A percentile compares a stretch with the other conserved stretches of the same genome.
phyloP scores from a whole-genome alignment of 2,888 invertebrate species.

The Carpatolechia fugitivella region DNA sequence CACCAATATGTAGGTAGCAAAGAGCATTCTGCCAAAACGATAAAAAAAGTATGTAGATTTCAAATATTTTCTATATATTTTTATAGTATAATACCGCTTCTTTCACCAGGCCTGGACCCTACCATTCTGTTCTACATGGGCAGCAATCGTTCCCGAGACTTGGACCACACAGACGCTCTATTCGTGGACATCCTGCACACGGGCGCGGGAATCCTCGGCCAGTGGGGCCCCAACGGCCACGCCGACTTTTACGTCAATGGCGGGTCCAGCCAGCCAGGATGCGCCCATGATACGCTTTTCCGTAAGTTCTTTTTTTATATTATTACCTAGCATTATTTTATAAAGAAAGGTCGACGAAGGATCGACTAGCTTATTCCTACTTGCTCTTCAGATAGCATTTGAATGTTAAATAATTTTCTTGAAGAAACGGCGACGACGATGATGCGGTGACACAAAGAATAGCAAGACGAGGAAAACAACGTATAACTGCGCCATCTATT shows the following conservation, averaged over 20 bases:
- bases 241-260: constrained; percentile 95
- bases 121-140: constrained; percentile 93
- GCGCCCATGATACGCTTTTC: constrained; percentile 88
- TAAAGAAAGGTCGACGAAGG: no score
- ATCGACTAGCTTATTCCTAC: no score
- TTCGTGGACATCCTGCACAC: constrained; percentile 92
- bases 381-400: no score
- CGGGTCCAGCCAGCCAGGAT: constrained; percentile 92
- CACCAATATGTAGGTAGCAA: no score
- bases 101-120: constrained; percentile 84
- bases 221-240: constrained; percentile 93
- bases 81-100: not conserved
- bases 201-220: constrained; percentile 92
- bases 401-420: no score
- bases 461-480: no score
- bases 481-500: not conserved
- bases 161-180: constrained; percentile 89
- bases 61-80: no score
- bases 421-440: no score
- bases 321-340: not conserved
- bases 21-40: no score
- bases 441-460: no score
- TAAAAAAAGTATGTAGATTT: no score
- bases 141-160: constrained; percentile 87
- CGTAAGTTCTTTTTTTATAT: constrained; percentile 76